These are phyloP conservation scores for Myotis vivesi DNA, from an alignment of 2,797 vertebrate species.

Conservation along the genomic window DNA sequence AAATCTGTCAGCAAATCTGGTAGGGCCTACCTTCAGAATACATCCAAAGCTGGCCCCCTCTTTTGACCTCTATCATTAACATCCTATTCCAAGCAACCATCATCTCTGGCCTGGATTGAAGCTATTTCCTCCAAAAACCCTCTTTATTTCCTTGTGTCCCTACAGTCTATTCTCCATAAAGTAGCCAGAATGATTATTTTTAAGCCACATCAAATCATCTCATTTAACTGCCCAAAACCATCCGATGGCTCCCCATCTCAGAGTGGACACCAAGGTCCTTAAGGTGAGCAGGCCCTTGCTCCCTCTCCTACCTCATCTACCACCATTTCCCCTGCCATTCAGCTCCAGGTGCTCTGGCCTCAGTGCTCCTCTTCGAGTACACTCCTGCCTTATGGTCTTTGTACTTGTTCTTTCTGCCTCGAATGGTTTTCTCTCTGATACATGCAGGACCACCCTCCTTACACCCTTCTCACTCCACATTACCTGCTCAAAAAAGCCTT, in stretches of 20 bases:
- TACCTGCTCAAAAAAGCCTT: not conserved
- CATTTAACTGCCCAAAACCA: not conserved
- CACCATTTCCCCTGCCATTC: not conserved
- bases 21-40: not conserved
- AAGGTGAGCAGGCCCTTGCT: not conserved
- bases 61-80: not conserved
- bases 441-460: not conserved
- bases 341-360: not conserved
- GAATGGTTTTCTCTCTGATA: not conserved
- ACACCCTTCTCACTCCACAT: not conserved
- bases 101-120: not conserved
- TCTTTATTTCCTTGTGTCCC: not conserved
- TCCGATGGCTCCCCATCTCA: not conserved
- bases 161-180: not conserved
- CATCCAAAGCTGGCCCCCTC: not conserved
- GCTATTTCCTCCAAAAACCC: not conserved
- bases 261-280: not conserved
- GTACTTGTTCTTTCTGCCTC: not conserved
- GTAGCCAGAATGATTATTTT: constrained; percentile 4
- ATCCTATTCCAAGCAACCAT: not conserved
- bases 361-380: not conserved
- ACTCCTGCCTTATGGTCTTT: not conserved
- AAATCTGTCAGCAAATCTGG: not conserved
- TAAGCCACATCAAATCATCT: not conserved
- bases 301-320: not conserved